Percentiles rank a stretch among this genome's conserved stretches.
These are phyloP conservation scores for Onchidella celtica DNA, from an alignment of 2,888 invertebrate species.

Conservation along the genomic window DNA sequence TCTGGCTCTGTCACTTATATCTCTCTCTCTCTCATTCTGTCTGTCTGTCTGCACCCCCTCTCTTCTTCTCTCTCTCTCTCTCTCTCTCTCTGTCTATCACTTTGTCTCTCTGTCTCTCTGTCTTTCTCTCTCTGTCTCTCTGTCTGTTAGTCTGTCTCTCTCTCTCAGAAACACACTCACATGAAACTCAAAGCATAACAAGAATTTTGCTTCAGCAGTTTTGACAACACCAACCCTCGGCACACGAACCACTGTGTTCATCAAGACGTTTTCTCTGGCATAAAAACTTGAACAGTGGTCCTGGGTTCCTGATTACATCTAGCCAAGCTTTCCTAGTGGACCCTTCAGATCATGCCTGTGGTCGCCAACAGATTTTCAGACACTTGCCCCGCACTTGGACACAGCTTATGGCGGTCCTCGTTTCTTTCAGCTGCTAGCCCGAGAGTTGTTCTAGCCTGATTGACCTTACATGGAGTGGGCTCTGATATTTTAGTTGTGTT, in stretches of 20 bases:
- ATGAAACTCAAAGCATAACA: neutral
- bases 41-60: neutral
- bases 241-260: no score
- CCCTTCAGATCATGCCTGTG: no score
- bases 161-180: neutral
- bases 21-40: neutral
- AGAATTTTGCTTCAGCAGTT: neutral
- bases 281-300: no score
- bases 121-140: neutral
- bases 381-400: no score
- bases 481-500: neutral
- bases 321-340: no score
- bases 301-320: no score
- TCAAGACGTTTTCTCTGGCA: no score
- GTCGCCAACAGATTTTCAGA: no score
- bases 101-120: neutral
- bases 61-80: neutral
- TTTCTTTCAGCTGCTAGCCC: neutral
- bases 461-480: neutral
- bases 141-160: no score
- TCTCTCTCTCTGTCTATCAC: neutral
- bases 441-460: neutral
- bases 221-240: no score
- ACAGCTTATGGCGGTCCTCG: no score
- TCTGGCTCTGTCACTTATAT: no score